phyloP scores from a whole-genome alignment of 2,113 vertebrate genomes.

The Regulus satrapa region DNA sequence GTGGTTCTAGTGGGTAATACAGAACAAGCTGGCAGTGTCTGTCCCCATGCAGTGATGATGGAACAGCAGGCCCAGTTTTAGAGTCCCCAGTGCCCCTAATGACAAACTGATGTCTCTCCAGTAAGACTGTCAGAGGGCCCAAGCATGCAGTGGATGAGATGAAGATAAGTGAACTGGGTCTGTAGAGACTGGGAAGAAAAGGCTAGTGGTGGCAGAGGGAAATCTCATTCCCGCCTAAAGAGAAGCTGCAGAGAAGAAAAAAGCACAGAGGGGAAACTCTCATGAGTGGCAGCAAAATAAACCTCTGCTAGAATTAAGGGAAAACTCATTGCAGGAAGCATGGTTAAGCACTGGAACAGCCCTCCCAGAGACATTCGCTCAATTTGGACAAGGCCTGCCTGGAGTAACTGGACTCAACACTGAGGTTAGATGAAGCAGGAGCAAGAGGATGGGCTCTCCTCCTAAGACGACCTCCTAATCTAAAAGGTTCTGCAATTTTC shows the following conservation, averaged over 20 bases:
- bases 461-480: background rate
- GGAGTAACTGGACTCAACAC: background rate
- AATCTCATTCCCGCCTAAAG: background rate
- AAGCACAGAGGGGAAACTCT: background rate
- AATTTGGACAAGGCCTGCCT: background rate
- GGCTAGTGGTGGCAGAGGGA: background rate
- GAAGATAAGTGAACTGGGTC: background rate
- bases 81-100: background rate
- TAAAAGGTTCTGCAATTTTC: background rate
- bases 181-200: background rate
- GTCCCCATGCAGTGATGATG: background rate
- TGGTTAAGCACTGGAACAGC: background rate
- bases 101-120: background rate
- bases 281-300: background rate
- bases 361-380: background rate
- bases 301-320: background rate
- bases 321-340: background rate
- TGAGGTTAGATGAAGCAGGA: background rate
- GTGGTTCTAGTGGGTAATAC: background rate
- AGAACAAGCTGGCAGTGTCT: rapidly evolving
- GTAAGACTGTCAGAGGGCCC: background rate
- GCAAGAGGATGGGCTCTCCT: background rate
- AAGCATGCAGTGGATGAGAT: background rate
- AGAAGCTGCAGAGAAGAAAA: background rate
- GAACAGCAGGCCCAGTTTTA: background rate